A percentile compares a stretch with the other conserved stretches of the same genome.
phyloP scores from a whole-genome alignment of 2,888 invertebrate species.

The Onthophagus sagittarius region DNA sequence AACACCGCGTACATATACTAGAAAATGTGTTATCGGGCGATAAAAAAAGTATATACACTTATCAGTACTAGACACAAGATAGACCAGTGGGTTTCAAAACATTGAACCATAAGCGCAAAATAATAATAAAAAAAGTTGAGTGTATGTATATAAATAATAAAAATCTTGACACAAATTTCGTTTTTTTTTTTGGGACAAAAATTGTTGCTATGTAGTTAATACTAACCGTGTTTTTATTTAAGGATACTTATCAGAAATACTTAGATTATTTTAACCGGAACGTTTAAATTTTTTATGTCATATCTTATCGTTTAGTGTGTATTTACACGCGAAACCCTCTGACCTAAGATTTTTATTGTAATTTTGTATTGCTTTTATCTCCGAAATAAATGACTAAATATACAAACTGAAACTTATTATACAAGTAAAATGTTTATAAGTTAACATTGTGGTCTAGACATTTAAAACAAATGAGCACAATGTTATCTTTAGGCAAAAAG shows the following conservation, averaged over 20 bases:
- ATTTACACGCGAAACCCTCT: neutral
- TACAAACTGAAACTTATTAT: neutral
- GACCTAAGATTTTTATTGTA: neutral
- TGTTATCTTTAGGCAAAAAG: neutral
- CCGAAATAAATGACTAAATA: neutral
- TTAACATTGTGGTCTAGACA: neutral
- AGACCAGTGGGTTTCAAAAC: neutral
- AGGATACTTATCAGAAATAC: neutral
- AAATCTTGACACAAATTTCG: neutral
- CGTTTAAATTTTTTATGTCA: neutral
- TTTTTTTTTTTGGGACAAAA: neutral
- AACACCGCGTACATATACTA: neutral
- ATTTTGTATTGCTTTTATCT: neutral
- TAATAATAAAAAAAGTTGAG: neutral
- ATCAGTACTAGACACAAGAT: neutral
- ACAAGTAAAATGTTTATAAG: neutral
- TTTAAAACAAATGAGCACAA: neutral
- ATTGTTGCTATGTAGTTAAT: neutral
- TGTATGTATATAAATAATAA: no score
- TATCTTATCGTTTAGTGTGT: neutral
- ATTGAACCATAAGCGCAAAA: neutral
- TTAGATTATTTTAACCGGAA: neutral
- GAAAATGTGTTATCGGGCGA: neutral
- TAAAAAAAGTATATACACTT: neutral
- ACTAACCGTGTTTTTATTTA: neutral